A percentile compares a stretch with the other conserved stretches of the same genome.
Evolutionary conservation across 2,888 invertebrate genomes (phyloP).

Genomic region (Acrobasis consociella): DNA sequence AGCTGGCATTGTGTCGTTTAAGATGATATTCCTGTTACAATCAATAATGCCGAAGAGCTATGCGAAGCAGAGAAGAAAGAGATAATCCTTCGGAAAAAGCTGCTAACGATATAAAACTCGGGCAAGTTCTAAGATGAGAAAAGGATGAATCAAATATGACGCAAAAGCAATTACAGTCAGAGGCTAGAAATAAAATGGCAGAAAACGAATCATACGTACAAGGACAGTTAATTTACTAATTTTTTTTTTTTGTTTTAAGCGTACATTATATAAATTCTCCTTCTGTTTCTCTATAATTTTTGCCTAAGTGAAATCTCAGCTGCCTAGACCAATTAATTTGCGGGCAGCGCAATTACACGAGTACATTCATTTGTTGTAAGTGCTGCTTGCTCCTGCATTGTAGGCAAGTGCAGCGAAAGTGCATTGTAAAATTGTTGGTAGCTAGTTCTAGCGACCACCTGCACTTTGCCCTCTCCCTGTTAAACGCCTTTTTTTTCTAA

Average conservation of each 20-base stretch:
- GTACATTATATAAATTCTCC: background rate
- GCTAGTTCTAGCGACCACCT: too few relatives aligned
- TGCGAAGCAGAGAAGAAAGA: too few relatives aligned
- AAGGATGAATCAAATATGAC: too few relatives aligned
- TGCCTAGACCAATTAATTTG: constrained; percentile 20
- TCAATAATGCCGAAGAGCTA: too few relatives aligned
- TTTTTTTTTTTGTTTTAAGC: too few relatives aligned
- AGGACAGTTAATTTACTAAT: too few relatives aligned
- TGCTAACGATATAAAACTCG: too few relatives aligned
- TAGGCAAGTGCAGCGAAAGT: constrained; percentile 11
- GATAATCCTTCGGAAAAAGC: too few relatives aligned
- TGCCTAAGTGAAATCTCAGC: constrained; percentile 16
- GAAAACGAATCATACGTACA: too few relatives aligned
- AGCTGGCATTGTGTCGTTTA: background rate
- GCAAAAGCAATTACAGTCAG: too few relatives aligned
- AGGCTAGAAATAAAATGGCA: too few relatives aligned
- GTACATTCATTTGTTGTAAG: constrained; percentile 4
- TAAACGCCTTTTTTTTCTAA: background rate
- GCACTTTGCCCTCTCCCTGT: background rate
- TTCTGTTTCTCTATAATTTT: background rate
- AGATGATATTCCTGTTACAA: background rate
- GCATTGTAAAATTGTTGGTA: background rate
- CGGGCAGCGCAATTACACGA: constrained; percentile 15
- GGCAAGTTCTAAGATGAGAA: too few relatives aligned
- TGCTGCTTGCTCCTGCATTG: background rate